A percentile compares a stretch with the other conserved stretches of the same genome.
These are phyloP conservation scores for Pachyseris speciosa DNA, from an alignment of 64 coral and sea anemone species.

Conservation along the genomic window DNA sequence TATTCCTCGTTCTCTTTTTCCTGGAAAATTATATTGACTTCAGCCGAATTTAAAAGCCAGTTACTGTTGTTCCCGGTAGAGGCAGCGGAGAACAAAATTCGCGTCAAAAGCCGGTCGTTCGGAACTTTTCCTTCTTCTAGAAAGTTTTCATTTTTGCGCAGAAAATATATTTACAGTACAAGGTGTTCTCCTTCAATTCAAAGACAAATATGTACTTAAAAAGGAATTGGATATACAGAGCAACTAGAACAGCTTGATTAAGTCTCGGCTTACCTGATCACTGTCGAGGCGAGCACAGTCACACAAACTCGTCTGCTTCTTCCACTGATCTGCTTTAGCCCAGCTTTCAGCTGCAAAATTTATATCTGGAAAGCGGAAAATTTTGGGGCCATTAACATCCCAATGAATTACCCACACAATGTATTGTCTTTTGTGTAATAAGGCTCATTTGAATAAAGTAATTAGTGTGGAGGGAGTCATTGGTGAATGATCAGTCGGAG, in stretches of 20 bases:
- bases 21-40: too few relatives aligned
- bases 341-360: not conserved
- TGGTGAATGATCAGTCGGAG: not conserved
- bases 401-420: not conserved
- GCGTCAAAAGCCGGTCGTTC: too few relatives aligned
- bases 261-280: not conserved
- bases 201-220: too few relatives aligned
- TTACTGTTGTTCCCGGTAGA: too few relatives aligned
- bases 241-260: not conserved
- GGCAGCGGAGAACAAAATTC: too few relatives aligned
- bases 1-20: too few relatives aligned
- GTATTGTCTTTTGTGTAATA: not conserved
- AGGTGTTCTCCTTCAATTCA: too few relatives aligned
- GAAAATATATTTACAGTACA: too few relatives aligned
- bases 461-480: not conserved
- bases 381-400: not conserved
- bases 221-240: not conserved
- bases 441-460: not conserved
- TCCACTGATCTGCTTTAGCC: not conserved
- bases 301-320: not conserved
- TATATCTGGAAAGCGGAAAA: not conserved
- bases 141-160: too few relatives aligned
- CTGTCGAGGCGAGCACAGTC: not conserved
- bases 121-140: too few relatives aligned
- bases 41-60: too few relatives aligned